Percentiles rank a stretch among this genome's conserved stretches.
These are phyloP conservation scores for Araneus ventricosus DNA, from an alignment of 1,140 invertebrate species.

Conservation along the genomic window DNA sequence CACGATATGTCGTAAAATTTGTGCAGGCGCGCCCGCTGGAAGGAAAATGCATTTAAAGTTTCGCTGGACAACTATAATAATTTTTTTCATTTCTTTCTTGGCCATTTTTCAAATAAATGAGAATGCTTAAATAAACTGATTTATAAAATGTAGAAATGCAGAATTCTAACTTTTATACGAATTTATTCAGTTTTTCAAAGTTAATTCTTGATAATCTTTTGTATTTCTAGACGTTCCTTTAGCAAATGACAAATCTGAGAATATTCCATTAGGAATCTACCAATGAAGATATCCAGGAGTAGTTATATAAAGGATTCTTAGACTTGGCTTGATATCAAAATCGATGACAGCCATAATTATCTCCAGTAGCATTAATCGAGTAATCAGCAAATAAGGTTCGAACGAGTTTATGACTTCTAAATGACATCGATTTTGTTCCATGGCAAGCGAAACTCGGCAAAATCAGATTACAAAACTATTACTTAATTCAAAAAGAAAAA, in stretches of 20 bases:
- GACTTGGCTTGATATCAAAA: conserved; percentile 57
- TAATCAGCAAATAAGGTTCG: conserved; percentile 39
- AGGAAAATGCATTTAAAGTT: too few species aligned
- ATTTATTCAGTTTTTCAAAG: too few species aligned
- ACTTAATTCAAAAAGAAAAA: neutral
- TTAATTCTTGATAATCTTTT: too few species aligned
- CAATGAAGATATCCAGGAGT: neutral
- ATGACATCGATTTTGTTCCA: neutral
- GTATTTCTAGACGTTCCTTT: too few species aligned
- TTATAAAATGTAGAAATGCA: too few species aligned
- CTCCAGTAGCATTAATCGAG: conserved; percentile 29
- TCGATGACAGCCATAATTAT: conserved; percentile 61
- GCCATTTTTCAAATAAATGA: too few species aligned
- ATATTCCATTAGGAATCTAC: neutral
- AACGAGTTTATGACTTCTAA: conserved; percentile 33
- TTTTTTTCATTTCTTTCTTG: too few species aligned
- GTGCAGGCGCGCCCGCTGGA: too few species aligned
- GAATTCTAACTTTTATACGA: too few species aligned
- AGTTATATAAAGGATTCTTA: conserved; percentile 20
- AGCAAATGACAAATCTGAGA: neutral
- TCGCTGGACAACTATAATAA: too few species aligned
- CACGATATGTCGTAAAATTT: too few species aligned
- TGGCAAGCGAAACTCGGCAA: neutral
- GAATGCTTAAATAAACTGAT: too few species aligned
- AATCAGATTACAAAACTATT: neutral